These are phyloP conservation scores for Umimayanthus kanabou DNA, from an alignment of 92 coral and sea anemone genomes.

Conservation along the genomic window DNA sequence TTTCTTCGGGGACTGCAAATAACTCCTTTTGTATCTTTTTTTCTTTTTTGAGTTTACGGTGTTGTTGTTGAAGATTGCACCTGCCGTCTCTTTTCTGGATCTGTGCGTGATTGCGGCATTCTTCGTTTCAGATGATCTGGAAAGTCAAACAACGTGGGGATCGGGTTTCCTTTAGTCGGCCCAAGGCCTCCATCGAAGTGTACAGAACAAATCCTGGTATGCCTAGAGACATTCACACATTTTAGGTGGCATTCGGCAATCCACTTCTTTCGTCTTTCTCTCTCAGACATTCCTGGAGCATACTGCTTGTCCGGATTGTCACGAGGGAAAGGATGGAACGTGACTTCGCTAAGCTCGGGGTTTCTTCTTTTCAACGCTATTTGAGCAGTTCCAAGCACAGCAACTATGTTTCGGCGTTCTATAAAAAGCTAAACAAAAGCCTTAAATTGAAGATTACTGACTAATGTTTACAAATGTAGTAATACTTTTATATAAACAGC, in stretches of 20 bases:
- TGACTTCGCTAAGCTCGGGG: slow-evolving; percentile 1
- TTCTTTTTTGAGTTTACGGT: slow-evolving; percentile 17
- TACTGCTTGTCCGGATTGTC: slow-evolving; percentile 24
- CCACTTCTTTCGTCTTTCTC: slow-evolving; percentile 27
- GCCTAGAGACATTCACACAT: slow-evolving; percentile 40
- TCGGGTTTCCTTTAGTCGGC: slow-evolving; percentile 34
- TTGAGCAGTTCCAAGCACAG: slow-evolving; percentile 39
- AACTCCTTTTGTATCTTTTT: not conserved
- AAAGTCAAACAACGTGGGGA: slow-evolving; percentile 33
- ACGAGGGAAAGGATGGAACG: slow-evolving; percentile 29
- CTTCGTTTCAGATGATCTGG: slow-evolving; percentile 21
- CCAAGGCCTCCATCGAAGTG: slow-evolving; percentile 46
- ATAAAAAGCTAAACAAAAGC: not conserved
- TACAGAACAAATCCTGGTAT: slow-evolving; percentile 37
- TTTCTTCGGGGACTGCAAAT: not conserved
- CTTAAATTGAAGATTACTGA: not conserved
- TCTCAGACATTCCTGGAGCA: slow-evolving; percentile 44
- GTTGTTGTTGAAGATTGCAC: slow-evolving; percentile 29
- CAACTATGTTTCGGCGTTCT: slow-evolving; percentile 25
- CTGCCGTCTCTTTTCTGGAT: slow-evolving; percentile 35
- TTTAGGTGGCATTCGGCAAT: slow-evolving; percentile 39
- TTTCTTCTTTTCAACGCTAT: slow-evolving; percentile 25
- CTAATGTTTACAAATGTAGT: not conserved
- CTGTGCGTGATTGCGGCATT: slow-evolving; percentile 10
- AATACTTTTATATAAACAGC: not conserved